Base-by-base conservation (phyloP, 2,888 invertebrate species). In the Anticlea derivata region DNA sequence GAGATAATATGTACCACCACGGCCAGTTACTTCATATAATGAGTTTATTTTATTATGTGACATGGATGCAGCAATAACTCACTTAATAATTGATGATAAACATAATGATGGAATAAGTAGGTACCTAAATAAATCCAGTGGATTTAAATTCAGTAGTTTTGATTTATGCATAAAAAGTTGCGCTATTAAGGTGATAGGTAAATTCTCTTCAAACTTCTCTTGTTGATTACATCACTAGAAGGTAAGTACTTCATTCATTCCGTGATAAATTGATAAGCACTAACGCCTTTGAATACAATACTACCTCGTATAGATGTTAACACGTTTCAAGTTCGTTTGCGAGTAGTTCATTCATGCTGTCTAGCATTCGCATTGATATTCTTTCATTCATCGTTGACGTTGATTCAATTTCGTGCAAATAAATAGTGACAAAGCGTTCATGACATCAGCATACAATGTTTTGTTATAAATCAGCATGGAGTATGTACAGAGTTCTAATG, bases 281-380 rank as follows among this genome's bases (percentile, higher is more conserved):
- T 51, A 67, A 65, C 59, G n/a, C n/a, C n/a, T n/a, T n/a, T n/a
- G n/a, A 44, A 44, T 52, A 52, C 58, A 49, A 61, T 60, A 61
- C 58, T 53, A 55, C 54, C 43, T 37, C 34, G 24, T 35, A n/a
- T n/a, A 22, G 39, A 51, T 59, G 61, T 59, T 64, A 66, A 73
- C 68, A 66, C 51, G 58, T 64, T 63, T 60, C 60, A 67, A 68
- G 68, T 69, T 63, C 57, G 58, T 68, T 69, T 63, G 60, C 43
- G 44, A 39, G 34, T 30, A 39, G 58, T 69, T 65, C 72, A 78
- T 75, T 78, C 73, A 76, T 66, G 64, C 63, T 67, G 31, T 63
- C 60, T 53, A 44, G 54, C 55, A 20, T 23, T 34, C 64, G 72
- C 76, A 78, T 78, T 76, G 70, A 72, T 70, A 67, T 69, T 68